Evolutionary conservation across 2,888 invertebrate genomes (phyloP), one percentile per base, ranked within the genome.

Genomic region (Drosophila meridionalis): DNA sequence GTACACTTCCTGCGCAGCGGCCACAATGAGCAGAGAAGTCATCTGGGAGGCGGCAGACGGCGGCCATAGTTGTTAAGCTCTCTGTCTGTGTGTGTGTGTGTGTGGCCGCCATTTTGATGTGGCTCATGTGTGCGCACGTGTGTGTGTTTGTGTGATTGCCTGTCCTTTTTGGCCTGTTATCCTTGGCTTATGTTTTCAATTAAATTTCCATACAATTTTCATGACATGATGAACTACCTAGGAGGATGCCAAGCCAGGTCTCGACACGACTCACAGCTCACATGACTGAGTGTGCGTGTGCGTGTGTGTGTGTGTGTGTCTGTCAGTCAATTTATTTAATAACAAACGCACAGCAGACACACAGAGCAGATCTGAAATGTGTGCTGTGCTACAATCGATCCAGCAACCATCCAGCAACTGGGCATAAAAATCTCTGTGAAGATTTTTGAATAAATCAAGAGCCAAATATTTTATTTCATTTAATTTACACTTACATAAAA

Each of bases 101-200:
- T 20, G 32, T 62, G 42, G 61, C 68, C 75, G 66, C 87, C 82
- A 87, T 81, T 82, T 74, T 67, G 78, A 63, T 68, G 50, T 68
- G 58, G 43, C 47, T 62, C 67, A 57, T 82, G 58, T 53, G 63
- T 73, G 69, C 50, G 30, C 50, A 40, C 57, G 57, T 70, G 68
- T 76, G 70, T 63, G 64, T 69, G 68, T 76, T 68, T 63, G 64
- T 69, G 69, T 76, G 71, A 70, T 66, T 77, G 77, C 80, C 77
- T 89, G 83, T 85, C 88, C 83, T 81, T 81, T 81, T 87, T 74
- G 83, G 87, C 71, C 88, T 88, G 90, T 87, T 87, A 89, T 89
- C 87, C 87, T 91, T 91, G 90, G 91, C 88, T 91, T 90, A 90
- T 90, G 85, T 91, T 91, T 91, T 91, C 92, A 91, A 91, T 91